These are phyloP conservation scores for Rhinoraja longicauda DNA, from an alignment of 2,797 vertebrate species.

Conservation along the genomic window DNA sequence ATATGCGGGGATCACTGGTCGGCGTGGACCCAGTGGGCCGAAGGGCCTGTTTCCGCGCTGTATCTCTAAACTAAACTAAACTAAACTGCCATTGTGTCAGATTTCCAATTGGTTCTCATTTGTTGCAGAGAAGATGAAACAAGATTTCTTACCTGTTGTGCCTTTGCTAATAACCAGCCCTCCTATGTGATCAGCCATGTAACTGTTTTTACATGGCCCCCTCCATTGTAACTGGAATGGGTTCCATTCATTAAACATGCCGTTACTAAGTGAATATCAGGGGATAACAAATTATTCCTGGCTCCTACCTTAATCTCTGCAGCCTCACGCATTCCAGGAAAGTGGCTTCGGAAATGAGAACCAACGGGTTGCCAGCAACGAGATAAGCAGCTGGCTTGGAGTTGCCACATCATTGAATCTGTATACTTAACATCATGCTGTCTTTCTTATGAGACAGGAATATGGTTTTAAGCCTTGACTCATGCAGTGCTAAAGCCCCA, in stretches of 20 bases:
- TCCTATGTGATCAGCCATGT: neutral
- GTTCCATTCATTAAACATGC: neutral
- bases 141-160: neutral
- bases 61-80: too few species aligned
- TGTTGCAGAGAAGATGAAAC: neutral
- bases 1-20: too few species aligned
- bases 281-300: neutral
- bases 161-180: neutral
- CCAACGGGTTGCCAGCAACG: neutral
- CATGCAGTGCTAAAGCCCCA: slow-evolving; percentile 8
- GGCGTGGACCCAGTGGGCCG: too few species aligned
- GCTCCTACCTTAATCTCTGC: neutral
- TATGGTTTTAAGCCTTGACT: slow-evolving; percentile 22
- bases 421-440: slow-evolving; percentile 35
- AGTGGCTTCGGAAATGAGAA: neutral
- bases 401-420: slow-evolving; percentile 18
- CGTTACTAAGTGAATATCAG: neutral
- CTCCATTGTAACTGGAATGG: neutral
- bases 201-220: neutral
- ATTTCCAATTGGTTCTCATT: neutral
- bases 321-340: neutral
- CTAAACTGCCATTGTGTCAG: neutral
- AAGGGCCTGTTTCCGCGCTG: too few species aligned
- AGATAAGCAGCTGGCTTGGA: slow-evolving; percentile 4
- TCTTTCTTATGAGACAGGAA: slow-evolving; percentile 33